These are phyloP conservation scores for Synergus itoensis DNA, from an alignment of 2,888 invertebrate species.

Conservation along the genomic window DNA sequence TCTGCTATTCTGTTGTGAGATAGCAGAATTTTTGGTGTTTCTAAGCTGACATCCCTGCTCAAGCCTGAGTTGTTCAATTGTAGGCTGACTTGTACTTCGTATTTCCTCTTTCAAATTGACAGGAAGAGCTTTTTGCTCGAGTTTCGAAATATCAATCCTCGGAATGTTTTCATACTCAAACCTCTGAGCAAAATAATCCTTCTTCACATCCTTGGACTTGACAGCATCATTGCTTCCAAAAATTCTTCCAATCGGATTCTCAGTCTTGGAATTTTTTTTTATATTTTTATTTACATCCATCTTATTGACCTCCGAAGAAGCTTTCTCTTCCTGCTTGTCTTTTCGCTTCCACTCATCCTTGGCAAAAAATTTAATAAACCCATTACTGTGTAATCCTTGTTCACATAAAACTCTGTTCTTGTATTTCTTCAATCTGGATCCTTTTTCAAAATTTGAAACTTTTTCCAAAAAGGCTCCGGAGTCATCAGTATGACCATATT, in stretches of 20 bases:
- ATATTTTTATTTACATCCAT: constrained; percentile 74
- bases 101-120: constrained; percentile 47
- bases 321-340: constrained; percentile 64
- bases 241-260: constrained; percentile 44
- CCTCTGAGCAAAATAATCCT: constrained; percentile 58
- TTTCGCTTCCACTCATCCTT: constrained; percentile 68
- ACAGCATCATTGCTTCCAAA: constrained; percentile 31
- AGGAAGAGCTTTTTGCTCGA: constrained; percentile 66
- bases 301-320: constrained; percentile 62
- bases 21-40: constrained; percentile 63
- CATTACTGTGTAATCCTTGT: constrained; percentile 62
- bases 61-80: constrained; percentile 72
- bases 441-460: constrained; percentile 74
- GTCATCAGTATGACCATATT: constrained; percentile 80
- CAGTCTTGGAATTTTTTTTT: constrained; percentile 58
- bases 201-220: constrained; percentile 42
- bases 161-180: constrained; percentile 77
- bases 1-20: constrained; percentile 25
- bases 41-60: constrained; percentile 71
- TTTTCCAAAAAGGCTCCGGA: constrained; percentile 78
- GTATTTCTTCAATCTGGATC: constrained; percentile 54
- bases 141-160: constrained; percentile 71
- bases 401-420: constrained; percentile 56
- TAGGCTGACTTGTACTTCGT: constrained; percentile 61
- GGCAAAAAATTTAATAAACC: constrained; percentile 72